Percentiles rank a stretch among this genome's conserved stretches.
Evolutionary conservation across 2,888 invertebrate genomes (phyloP).

Genomic region (Drosophila mayaguana): DNA sequence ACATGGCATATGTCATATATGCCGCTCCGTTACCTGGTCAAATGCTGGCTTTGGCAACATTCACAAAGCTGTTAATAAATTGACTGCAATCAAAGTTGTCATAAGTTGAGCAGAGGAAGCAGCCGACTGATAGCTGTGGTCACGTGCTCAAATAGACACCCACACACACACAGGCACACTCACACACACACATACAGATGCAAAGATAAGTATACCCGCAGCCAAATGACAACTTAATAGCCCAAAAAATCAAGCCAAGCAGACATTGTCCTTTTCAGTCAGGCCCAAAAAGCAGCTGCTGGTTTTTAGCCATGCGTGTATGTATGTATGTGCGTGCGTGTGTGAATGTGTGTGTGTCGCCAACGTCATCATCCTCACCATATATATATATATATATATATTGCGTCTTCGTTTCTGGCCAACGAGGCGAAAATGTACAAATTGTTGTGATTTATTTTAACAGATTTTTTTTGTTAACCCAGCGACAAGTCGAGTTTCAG

Average conservation of each 20-base stretch:
- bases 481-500: conserved; percentile 30
- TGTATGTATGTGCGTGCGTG: conserved; percentile 42
- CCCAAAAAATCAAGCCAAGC: conserved; percentile 60
- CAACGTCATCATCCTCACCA: conserved; percentile 45
- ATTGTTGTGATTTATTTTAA: conserved; percentile 80
- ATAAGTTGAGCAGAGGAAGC: conserved; percentile 58
- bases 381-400: neutral
- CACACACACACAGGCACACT: conserved; percentile 23
- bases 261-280: conserved; percentile 65
- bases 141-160: conserved; percentile 51
- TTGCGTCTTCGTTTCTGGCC: conserved; percentile 52
- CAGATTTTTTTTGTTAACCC: conserved; percentile 73
- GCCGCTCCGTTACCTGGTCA: conserved; percentile 40
- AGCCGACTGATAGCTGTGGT: conserved; percentile 61
- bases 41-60: conserved; percentile 28
- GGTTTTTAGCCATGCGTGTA: conserved; percentile 36
- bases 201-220: conserved; percentile 58
- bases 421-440: conserved; percentile 80
- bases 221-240: conserved; percentile 79
- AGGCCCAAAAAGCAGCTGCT: conserved; percentile 50
- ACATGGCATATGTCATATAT: neutral
- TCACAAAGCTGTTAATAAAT: conserved; percentile 70
- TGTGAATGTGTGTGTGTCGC: conserved; percentile 6
- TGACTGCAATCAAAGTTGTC: conserved; percentile 79
- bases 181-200: conserved; percentile 27